Base-by-base conservation (phyloP, 1,140 invertebrate genomes). In the Muscidifurax raptorellus region DNA sequence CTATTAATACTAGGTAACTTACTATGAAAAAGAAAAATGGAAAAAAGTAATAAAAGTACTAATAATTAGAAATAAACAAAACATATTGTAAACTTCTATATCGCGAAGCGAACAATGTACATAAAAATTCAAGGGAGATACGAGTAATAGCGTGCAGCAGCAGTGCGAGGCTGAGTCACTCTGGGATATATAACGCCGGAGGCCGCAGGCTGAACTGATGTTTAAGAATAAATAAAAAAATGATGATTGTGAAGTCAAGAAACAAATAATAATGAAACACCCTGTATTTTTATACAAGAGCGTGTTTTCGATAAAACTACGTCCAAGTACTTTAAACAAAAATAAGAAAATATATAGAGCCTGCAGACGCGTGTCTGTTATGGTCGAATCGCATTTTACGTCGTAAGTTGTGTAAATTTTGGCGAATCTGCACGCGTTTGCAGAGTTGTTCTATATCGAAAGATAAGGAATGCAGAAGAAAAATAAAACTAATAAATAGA, bases 221-320 rank as follows among this genome's bases (percentile, higher is more conserved):
- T 44, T 59, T 22, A 69, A 76, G 52, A 67, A 82, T 72, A 80
- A 44, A 47, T 47, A 79, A 79, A 64, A 59, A 64, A 66, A 76
- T 66, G 27, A 82, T 82, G 27, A 75, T 66, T 25, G 28, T 75
- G 69, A 32, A n/a, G 40, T 59, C 28, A 13, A 66, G 52, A 82
- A 77, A 77, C 25, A 78, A 84, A 84, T 84, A 80, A 84, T 85
- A 72, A 82, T 85, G 84, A 82, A 85, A 85, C 84, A 85, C 80
- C 84, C 80, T 85, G 84, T 85, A 85, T 85, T 85, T 85, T 85
- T 85, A 85, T 85, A 85, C 75, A 85, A 71, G 74, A 47, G 84
- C 80, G 84, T 85, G 84, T 85, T 85, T 79, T 85, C 84, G 64
- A 85, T 85, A 77, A 85, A 85, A 69, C 79, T 85, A 81, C 84